Evolutionary conservation across 2,113 vertebrate genomes (phyloP), one percentile per base, ranked within the genome.

Genomic region (Atractosteus spatula): DNA sequence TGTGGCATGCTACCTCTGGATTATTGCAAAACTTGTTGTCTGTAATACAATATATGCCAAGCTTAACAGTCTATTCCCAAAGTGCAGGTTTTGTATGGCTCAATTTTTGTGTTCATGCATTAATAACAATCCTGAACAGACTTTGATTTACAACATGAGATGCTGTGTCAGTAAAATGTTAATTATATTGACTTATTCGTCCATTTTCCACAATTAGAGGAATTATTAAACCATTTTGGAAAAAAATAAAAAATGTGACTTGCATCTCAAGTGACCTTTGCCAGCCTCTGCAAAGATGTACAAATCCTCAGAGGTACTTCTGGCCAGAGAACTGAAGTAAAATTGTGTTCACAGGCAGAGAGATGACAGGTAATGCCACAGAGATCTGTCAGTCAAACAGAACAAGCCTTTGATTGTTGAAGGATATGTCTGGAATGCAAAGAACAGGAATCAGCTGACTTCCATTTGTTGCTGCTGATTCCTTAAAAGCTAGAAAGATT

Each of bases 401-500:
- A 76, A 4, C 13, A 57, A 64, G 72, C 71, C 78, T 65, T 79
- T 79, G 78, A 79, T 77, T 10, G 5, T 51, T 5, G 10, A 10
- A 51, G 8, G 47, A 51, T 1, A 71, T 73, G 69, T 63, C 64
- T 64, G 61, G 17, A 78, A 76, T 64, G 62, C 68, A 62, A 77
- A 70, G 69, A 75, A 77, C 57, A 59, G 47, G 5, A 51, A 51
- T 7, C 5, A 51, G 47, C 10, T 79, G 74, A 70, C 64, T 67
- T 71, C 77, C 45, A 7, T 17, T 29, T 44, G 47, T 64, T 6
- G 59, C 55, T 41, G 63, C 55, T 71, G 68, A 68, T 69, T 77
- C 76, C 70, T 71, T 70, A 72, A 66, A 74, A 68, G 68, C 69
- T 77, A 70, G 68, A 64, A 54, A 68, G 72, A 79, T 78, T 75